Conservation (phyloP, 2,113 vertebrate genomes). For the Hippocampus comes region DNA sequence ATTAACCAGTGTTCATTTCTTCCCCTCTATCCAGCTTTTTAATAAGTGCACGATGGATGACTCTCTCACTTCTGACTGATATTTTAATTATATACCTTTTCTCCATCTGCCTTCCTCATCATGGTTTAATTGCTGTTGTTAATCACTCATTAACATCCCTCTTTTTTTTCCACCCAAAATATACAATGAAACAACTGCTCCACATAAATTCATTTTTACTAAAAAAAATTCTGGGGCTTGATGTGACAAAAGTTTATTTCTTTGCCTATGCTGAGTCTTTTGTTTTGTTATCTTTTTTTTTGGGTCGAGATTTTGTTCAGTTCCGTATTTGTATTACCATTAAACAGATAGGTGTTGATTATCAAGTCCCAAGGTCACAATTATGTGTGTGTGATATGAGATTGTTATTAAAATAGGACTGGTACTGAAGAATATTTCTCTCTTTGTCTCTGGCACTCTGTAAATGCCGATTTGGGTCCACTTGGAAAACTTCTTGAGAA, state of each 20-base stretch:
- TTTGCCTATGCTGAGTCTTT: neutral
- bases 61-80: slow-evolving; percentile 98
- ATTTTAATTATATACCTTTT: slow-evolving; percentile 99
- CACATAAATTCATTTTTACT: slow-evolving; percentile 71
- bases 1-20: slow-evolving; percentile 96
- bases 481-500: slow-evolving; percentile 43
- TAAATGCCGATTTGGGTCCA: slow-evolving; percentile 44
- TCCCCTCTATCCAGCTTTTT: slow-evolving; percentile 93
- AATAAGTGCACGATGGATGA: slow-evolving; percentile 99
- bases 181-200: slow-evolving; percentile 88
- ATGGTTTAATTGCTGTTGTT: slow-evolving; percentile 83
- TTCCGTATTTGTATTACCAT: slow-evolving; percentile 39
- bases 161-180: slow-evolving; percentile 80
- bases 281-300: neutral
- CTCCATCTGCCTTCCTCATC: slow-evolving; percentile 75
- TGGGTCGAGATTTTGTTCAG: slow-evolving; percentile 39
- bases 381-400: slow-evolving; percentile 51
- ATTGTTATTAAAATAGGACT: slow-evolving; percentile 67
- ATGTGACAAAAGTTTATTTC: slow-evolving; percentile 35
- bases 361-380: slow-evolving; percentile 47
- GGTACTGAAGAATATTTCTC: slow-evolving; percentile 52
- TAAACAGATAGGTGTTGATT: slow-evolving; percentile 61
- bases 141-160: slow-evolving; percentile 96
- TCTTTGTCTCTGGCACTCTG: slow-evolving; percentile 34
- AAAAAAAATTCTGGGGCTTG: slow-evolving; percentile 36